Evolutionary conservation across 2,113 vertebrate species (phyloP).

Genomic region (Poeciliopsis prolifica): DNA sequence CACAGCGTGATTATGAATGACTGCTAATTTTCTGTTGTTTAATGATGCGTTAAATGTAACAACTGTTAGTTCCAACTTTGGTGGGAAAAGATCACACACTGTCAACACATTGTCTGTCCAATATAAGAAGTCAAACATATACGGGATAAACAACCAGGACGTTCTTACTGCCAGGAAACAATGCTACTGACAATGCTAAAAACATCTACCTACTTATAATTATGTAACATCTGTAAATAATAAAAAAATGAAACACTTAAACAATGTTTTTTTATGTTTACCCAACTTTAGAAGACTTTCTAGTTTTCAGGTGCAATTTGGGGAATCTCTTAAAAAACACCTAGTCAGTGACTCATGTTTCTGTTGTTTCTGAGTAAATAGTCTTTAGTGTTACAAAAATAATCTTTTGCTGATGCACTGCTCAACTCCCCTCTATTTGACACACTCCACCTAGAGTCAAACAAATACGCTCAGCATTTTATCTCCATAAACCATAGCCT

Average conservation of each 20-base stretch:
- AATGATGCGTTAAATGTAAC: not conserved
- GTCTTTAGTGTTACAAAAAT: not conserved
- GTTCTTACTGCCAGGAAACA: not conserved
- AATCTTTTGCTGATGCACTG: not conserved
- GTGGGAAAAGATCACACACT: too few relatives aligned
- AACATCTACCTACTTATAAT: too few relatives aligned
- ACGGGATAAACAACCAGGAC: not conserved
- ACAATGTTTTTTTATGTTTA: not conserved
- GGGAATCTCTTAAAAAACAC: not conserved
- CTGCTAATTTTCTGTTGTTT: not conserved
- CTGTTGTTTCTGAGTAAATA: not conserved
- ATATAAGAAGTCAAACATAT: too few relatives aligned
- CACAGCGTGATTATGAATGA: not conserved
- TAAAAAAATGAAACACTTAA: not conserved
- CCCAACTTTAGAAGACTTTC: not conserved
- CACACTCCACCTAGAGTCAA: too few relatives aligned
- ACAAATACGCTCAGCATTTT: constrained; percentile 33
- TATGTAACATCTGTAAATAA: not conserved
- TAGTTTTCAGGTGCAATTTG: not conserved
- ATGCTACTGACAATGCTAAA: not conserved
- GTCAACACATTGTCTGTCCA: too few relatives aligned
- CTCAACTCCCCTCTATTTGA: not conserved
- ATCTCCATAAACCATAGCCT: constrained; percentile 21
- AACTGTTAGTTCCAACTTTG: too few relatives aligned
- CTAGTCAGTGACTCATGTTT: not conserved